Conservation (phyloP, 92 coral and sea anemone species). For the Zoanthus sansibaricus region DNA sequence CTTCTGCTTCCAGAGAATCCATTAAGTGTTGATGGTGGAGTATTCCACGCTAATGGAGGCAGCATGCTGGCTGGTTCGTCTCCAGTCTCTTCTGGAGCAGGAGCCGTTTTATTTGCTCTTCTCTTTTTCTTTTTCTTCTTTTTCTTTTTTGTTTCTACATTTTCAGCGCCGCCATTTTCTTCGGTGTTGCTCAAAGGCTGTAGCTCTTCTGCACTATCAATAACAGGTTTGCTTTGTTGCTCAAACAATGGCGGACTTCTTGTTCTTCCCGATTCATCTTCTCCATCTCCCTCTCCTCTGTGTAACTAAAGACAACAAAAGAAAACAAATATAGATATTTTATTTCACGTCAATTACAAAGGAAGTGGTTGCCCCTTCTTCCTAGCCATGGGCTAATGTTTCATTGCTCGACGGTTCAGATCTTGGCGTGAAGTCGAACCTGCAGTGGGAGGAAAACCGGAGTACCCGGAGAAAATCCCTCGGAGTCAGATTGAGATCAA, state of each 20-base stretch:
- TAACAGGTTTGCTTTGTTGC: not conserved
- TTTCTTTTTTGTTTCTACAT: conserved; percentile 61
- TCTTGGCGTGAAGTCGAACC: too few species aligned
- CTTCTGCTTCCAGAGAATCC: conserved; percentile 76
- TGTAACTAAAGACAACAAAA: not conserved
- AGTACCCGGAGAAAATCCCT: too few species aligned
- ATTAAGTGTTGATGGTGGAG: conserved; percentile 76
- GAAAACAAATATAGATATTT: too few species aligned
- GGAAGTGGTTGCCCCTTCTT: too few species aligned
- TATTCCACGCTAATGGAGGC: conserved; percentile 81
- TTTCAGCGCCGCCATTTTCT: conserved; percentile 44
- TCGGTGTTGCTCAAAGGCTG: conserved; percentile 9
- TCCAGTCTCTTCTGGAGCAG: conserved; percentile 63
- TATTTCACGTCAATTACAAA: too few species aligned
- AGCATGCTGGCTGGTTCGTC: conserved; percentile 37
- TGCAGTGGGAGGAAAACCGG: too few species aligned
- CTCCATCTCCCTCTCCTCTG: conserved; percentile 23
- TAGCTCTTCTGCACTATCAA: conserved; percentile 7
- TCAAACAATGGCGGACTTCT: not conserved
- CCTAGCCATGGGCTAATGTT: too few species aligned
- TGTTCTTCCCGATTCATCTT: conserved; percentile 22
- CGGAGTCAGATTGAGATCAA: too few species aligned
- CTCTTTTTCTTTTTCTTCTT: conserved; percentile 85
- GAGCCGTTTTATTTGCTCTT: conserved; percentile 74
- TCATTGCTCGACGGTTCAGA: too few species aligned